Evolutionary conservation across 1,140 invertebrate species (phyloP).

Genomic region (Psix sp.): DNA sequence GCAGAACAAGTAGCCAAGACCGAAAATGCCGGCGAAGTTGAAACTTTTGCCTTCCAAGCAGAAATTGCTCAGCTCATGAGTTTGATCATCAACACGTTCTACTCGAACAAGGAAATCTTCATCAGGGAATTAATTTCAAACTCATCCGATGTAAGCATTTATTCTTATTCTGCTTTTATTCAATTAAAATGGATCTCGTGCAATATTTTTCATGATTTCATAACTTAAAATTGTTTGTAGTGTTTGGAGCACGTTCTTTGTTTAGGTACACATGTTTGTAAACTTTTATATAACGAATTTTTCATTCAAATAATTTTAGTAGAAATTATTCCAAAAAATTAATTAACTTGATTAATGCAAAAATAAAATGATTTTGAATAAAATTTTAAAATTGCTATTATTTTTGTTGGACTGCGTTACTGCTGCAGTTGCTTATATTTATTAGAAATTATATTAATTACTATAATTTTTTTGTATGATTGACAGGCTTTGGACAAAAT

Average conservation of each 20-base stretch:
- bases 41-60: slow-evolving; percentile 87
- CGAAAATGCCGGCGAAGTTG: slow-evolving; percentile 72
- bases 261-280: too few species aligned
- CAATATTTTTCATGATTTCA: not conserved
- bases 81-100: slow-evolving; percentile 99
- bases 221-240: too few species aligned
- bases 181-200: not conserved
- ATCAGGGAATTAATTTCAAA: slow-evolving; percentile 96
- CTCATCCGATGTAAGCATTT: slow-evolving; percentile 81
- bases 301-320: too few species aligned
- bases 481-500: slow-evolving; percentile 79
- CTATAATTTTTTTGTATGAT: not conserved
- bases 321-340: too few species aligned
- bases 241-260: too few species aligned
- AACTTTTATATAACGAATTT: too few species aligned
- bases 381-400: too few species aligned
- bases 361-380: too few species aligned
- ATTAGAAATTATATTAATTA: not conserved
- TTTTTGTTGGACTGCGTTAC: too few species aligned
- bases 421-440: too few species aligned
- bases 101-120: slow-evolving; percentile 99
- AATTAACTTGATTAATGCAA: too few species aligned
- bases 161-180: not conserved
- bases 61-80: slow-evolving; percentile 93
- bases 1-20: slow-evolving; percentile 78